These are phyloP conservation scores for Nycticebus coucang DNA, from an alignment of 2,113 vertebrate species.

Conservation along the genomic window DNA sequence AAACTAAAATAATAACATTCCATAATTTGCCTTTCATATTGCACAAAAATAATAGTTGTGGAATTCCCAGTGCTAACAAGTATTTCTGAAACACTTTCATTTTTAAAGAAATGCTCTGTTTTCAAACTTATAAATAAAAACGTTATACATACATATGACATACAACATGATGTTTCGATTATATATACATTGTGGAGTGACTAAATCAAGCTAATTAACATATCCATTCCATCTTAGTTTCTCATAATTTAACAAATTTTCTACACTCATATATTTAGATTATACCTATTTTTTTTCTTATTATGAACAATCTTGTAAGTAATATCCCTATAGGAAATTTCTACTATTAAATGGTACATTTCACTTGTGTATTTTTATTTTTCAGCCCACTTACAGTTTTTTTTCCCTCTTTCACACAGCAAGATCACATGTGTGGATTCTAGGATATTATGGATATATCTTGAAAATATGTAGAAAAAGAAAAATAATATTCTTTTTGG, in stretches of 20 bases:
- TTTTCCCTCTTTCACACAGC: not conserved
- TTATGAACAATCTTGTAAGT: not conserved
- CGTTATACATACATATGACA: not conserved
- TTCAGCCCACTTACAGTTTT: not conserved
- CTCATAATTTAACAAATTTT: not conserved
- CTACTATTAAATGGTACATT: not conserved
- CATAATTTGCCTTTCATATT: not conserved
- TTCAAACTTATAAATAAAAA: not conserved
- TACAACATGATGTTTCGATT: not conserved
- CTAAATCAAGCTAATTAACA: not conserved
- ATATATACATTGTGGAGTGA: not conserved
- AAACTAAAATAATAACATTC: conserved; percentile 31
- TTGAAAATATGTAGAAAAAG: conserved; percentile 32
- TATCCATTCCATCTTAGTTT: conserved; percentile 4
- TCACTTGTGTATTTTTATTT: not conserved
- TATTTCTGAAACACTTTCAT: conserved; percentile 17
- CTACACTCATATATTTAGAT: not conserved
- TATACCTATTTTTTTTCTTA: not conserved
- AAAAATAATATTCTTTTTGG: too few species aligned
- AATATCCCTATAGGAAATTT: not conserved
- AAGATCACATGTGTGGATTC: not conserved
- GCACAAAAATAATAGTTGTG: not conserved
- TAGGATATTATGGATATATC: not conserved
- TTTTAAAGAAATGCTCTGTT: not conserved
- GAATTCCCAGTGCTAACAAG: not conserved